These are phyloP conservation scores for Asteroscopus sphinx DNA, from an alignment of 2,888 invertebrate species.

Conservation along the genomic window DNA sequence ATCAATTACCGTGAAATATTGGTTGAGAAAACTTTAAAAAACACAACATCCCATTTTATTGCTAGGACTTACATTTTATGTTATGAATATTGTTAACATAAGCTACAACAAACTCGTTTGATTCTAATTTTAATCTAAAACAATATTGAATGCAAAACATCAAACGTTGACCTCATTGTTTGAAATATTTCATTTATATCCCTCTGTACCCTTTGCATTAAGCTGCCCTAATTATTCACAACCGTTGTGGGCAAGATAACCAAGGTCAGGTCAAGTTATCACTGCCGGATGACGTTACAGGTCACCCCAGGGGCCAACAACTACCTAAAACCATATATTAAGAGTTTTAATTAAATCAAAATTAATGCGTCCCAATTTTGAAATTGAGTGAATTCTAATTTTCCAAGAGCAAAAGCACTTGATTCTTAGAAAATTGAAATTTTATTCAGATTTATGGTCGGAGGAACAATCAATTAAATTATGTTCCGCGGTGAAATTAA, in stretches of 20 bases:
- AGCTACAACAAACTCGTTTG: neutral
- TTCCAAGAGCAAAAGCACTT: slow-evolving; percentile 2
- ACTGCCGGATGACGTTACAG: slow-evolving; percentile 24
- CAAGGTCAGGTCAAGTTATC: slow-evolving; percentile 46
- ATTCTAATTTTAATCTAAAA: neutral
- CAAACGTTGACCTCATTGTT: slow-evolving; percentile 32
- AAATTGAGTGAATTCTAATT: slow-evolving; percentile 18
- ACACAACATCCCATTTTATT: no score
- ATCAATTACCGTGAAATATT: no score
- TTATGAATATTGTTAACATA: neutral
- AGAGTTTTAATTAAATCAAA: slow-evolving; percentile 18
- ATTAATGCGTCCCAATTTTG: slow-evolving; percentile 24
- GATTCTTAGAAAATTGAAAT: slow-evolving; percentile 12
- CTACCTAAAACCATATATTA: slow-evolving; percentile 5
- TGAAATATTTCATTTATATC: slow-evolving; percentile 43
- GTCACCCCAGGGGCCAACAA: slow-evolving; percentile 9
- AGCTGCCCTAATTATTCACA: slow-evolving; percentile 32
- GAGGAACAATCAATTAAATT: slow-evolving; percentile 29
- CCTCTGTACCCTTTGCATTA: slow-evolving; percentile 41
- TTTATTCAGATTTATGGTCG: slow-evolving; percentile 25
- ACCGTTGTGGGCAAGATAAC: slow-evolving; percentile 35
- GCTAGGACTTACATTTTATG: no score
- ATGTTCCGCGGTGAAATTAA: slow-evolving; percentile 17
- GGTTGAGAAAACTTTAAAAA: no score
- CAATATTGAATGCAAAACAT: slow-evolving; percentile 13